Evolutionary conservation across 2,888 invertebrate genomes (phyloP).

Genomic region (Trissolcus brochymenae): DNA sequence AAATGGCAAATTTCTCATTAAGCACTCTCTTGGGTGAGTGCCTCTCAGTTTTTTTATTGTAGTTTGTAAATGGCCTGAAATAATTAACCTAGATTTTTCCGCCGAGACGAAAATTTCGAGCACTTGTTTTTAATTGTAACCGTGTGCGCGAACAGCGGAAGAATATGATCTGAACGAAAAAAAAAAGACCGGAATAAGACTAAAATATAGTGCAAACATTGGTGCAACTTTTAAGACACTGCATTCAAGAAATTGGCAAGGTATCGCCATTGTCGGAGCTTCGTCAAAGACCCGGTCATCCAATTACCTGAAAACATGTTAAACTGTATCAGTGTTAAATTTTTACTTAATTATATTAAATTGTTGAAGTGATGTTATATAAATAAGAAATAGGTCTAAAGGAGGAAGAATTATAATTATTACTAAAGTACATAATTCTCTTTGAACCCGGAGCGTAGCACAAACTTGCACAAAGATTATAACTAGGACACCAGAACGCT

Average conservation of each 20-base stretch:
- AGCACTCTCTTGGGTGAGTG: slow-evolving; percentile 22
- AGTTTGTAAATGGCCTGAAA: slow-evolving; percentile 27
- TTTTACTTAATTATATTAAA: slow-evolving; percentile 66
- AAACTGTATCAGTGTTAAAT: too few relatives aligned
- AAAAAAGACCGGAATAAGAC: slow-evolving; percentile 15
- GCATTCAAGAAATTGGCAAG: slow-evolving; percentile 24
- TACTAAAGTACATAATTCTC: slow-evolving; percentile 59
- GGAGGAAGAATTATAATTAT: slow-evolving; percentile 65
- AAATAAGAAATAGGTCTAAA: slow-evolving; percentile 49
- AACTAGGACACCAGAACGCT: slow-evolving; percentile 41
- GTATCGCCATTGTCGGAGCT: slow-evolving; percentile 43
- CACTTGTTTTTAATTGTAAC: slow-evolving; percentile 4
- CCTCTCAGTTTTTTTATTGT: slow-evolving; percentile 21
- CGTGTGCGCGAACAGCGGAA: not conserved
- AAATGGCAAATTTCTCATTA: slow-evolving; percentile 34
- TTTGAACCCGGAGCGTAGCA: slow-evolving; percentile 45
- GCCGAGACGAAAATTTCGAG: slow-evolving; percentile 8
- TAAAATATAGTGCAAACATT: slow-evolving; percentile 19
- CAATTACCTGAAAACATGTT: slow-evolving; percentile 18
- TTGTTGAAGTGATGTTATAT: slow-evolving; percentile 63
- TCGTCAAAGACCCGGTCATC: slow-evolving; percentile 43
- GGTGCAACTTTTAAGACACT: not conserved
- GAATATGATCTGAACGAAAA: slow-evolving; percentile 4
- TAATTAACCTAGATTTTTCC: slow-evolving; percentile 21
- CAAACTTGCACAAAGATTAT: slow-evolving; percentile 48